Conservation (phyloP, 2,797 vertebrate species). For the Enteromius viviparus region DNA sequence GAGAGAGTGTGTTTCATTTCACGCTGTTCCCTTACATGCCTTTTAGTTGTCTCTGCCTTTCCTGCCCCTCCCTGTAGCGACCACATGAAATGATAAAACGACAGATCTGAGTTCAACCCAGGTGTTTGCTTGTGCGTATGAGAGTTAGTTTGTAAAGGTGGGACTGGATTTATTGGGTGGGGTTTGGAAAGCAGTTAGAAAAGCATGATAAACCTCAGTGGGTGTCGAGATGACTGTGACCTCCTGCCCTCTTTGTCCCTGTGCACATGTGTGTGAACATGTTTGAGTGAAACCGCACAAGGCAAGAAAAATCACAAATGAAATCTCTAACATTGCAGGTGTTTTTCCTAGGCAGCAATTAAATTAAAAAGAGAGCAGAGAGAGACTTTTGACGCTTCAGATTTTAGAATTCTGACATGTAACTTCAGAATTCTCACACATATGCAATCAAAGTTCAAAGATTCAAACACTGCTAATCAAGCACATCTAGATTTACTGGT, state of each 20-base stretch:
- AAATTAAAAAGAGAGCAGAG: not conserved
- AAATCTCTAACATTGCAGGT: not conserved
- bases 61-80: conserved; percentile 53
- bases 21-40: conserved; percentile 27
- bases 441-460: not conserved
- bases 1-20: conserved; percentile 15
- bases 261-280: conserved; percentile 26
- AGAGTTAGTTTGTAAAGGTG: conserved; percentile 33
- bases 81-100: conserved; percentile 51
- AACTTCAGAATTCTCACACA: not conserved
- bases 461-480: not conserved
- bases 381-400: not conserved
- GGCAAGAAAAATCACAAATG: not conserved
- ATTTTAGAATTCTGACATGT: not conserved
- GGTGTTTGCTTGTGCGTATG: conserved; percentile 14
- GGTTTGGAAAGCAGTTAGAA: conserved; percentile 43
- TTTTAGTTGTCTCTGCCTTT: conserved; percentile 55
- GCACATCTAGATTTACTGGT: not conserved
- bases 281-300: not conserved
- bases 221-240: conserved; percentile 35
- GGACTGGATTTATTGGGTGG: conserved; percentile 44
- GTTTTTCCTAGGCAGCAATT: not conserved
- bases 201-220: conserved; percentile 46
- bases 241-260: conserved; percentile 22
- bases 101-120: conserved; percentile 38